phyloP scores from a whole-genome alignment of 2,113 vertebrate species.

The Acanthochromis polyacanthus region DNA sequence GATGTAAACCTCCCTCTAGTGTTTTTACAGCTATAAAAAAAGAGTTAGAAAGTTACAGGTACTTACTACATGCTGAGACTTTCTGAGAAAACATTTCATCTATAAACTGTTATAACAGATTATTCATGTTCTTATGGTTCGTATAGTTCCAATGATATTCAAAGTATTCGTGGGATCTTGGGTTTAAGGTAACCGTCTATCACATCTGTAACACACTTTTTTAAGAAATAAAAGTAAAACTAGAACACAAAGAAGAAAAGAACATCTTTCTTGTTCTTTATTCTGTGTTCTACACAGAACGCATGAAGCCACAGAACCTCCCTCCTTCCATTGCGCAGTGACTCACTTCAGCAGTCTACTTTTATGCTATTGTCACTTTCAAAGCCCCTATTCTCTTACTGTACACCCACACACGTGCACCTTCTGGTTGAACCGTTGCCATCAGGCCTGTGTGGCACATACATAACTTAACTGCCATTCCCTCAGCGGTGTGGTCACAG shows the following conservation, averaged over 20 bases:
- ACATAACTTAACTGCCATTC: background rate
- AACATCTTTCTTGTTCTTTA: background rate
- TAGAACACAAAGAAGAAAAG: background rate
- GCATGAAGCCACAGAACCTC: constrained; percentile 15
- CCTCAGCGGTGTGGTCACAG: background rate
- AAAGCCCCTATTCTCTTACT: constrained; percentile 11
- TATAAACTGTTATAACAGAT: no score
- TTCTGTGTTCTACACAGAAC: background rate
- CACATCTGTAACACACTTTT: no score
- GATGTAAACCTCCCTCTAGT: no score
- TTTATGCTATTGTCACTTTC: constrained; percentile 9
- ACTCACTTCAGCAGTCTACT: background rate
- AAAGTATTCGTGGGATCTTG: no score
- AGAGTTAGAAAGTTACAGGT: no score
- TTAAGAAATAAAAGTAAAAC: background rate
- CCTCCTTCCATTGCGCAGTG: constrained; percentile 3
- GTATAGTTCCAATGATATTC: no score
- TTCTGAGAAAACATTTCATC: no score
- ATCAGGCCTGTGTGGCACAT: background rate
- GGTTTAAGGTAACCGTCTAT: no score
- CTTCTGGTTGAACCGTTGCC: background rate
- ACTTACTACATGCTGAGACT: no score
- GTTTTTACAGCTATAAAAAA: no score
- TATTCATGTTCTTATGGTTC: no score
- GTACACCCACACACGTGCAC: constrained; percentile 47